phyloP scores from a whole-genome alignment of 2,113 vertebrate species.

The Tonatia bakeri region DNA sequence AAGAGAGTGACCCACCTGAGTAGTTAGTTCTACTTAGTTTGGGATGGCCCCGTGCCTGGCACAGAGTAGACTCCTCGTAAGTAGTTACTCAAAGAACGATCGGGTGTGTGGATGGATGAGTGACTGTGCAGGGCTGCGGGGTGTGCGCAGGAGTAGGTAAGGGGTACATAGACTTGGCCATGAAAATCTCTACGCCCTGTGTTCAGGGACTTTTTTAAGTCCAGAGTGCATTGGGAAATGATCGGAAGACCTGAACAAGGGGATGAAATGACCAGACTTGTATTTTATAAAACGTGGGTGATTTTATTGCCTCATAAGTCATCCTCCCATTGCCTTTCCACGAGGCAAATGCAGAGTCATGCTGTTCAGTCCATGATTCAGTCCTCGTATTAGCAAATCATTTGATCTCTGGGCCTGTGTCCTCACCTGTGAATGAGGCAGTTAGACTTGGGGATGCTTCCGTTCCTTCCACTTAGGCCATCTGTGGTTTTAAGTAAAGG shows the following conservation, averaged over 20 bases:
- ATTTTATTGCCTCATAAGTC: not conserved
- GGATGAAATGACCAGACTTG: not conserved
- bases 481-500: not conserved
- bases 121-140: not conserved
- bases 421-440: not conserved
- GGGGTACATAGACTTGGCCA: not conserved
- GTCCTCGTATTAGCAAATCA: not conserved
- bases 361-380: not conserved
- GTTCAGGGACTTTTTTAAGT: not conserved
- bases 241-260: not conserved
- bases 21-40: not conserved
- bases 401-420: not conserved
- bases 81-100: not conserved
- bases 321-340: not conserved
- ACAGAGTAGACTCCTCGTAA: not conserved
- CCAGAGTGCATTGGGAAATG: not conserved
- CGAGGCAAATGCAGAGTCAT: not conserved
- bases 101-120: not conserved
- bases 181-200: not conserved
- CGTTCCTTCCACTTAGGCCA: not conserved
- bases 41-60: not conserved
- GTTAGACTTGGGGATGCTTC: not conserved
- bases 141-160: not conserved
- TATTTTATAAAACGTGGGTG: not conserved
- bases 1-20: not conserved